Conservation (phyloP, 1,140 invertebrate species). For the Hylaeus anthracinus region DNA sequence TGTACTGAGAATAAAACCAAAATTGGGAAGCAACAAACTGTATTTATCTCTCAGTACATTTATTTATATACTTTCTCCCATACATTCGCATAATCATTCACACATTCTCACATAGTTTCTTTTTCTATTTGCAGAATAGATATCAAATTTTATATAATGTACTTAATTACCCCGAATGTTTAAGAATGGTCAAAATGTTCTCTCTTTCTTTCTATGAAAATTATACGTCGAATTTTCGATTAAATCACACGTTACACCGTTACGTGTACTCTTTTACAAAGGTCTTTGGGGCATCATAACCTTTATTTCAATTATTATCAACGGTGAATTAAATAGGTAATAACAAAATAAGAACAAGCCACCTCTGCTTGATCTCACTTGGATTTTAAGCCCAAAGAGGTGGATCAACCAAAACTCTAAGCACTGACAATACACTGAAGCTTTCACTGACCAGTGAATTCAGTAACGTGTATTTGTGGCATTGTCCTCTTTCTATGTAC, state of each 20-base stretch:
- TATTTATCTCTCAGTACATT: constrained; percentile 51
- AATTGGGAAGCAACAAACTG: constrained; percentile 59
- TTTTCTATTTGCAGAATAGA: constrained; percentile 60
- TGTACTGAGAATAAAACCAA: constrained; percentile 59
- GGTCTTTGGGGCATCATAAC: constrained; percentile 60
- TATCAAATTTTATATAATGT: constrained; percentile 65
- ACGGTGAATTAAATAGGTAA: constrained; percentile 66
- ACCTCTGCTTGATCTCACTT: constrained; percentile 58
- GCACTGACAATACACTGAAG: constrained; percentile 45
- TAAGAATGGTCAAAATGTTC: constrained; percentile 50
- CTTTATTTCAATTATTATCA: constrained; percentile 67
- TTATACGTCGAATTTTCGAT: constrained; percentile 41
- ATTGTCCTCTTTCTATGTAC: constrained; percentile 32
- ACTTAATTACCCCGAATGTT: constrained; percentile 53
- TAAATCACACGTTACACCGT: constrained; percentile 47
- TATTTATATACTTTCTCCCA: constrained; percentile 42
- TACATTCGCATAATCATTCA: constrained; percentile 32
- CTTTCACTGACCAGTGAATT: constrained; percentile 35
- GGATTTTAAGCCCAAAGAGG: constrained; percentile 62
- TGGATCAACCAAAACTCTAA: constrained; percentile 69
- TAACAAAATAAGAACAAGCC: constrained; percentile 68
- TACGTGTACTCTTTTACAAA: constrained; percentile 56
- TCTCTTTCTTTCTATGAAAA: constrained; percentile 66
- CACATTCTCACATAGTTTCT: constrained; percentile 26
- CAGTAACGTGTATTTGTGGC: constrained; percentile 17